Percentiles rank a stretch among this genome's conserved stretches.
phyloP scores from a whole-genome alignment of 2,113 vertebrate genomes.

The Python bivittatus region DNA sequence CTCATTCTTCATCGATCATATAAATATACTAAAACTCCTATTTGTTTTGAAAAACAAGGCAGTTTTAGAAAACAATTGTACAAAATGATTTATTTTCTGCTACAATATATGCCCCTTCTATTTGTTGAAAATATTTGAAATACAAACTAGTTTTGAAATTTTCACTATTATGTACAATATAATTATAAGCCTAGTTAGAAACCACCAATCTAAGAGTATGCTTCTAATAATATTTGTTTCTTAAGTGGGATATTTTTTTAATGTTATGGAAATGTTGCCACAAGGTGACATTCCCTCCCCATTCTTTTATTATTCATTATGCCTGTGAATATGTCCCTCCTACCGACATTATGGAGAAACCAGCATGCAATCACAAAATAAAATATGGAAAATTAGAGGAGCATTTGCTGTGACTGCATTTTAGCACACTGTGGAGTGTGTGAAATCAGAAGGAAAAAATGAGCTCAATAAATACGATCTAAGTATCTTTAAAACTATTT shows the following conservation, averaged over 20 bases:
- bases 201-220: fast-evolving
- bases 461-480: not conserved
- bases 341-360: not conserved
- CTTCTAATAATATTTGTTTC: not conserved
- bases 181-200: slow-evolving; percentile 14
- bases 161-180: slow-evolving; percentile 25
- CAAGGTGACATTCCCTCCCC: not conserved
- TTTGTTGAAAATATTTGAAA: not conserved
- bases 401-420: not conserved
- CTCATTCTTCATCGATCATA: not conserved
- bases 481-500: not conserved
- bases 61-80: not conserved
- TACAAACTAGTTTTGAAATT: not conserved
- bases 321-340: not conserved
- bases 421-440: not conserved
- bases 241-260: not conserved
- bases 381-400: not conserved
- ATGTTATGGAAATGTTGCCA: not conserved
- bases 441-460: not conserved
- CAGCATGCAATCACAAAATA: not conserved
- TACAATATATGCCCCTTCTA: not conserved
- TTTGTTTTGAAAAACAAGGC: not conserved
- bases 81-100: slow-evolving; percentile 15
- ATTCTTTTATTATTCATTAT: not conserved
- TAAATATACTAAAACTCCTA: not conserved